Conservation (phyloP, 1,140 invertebrate species). For the Hyles euphorbiae region DNA sequence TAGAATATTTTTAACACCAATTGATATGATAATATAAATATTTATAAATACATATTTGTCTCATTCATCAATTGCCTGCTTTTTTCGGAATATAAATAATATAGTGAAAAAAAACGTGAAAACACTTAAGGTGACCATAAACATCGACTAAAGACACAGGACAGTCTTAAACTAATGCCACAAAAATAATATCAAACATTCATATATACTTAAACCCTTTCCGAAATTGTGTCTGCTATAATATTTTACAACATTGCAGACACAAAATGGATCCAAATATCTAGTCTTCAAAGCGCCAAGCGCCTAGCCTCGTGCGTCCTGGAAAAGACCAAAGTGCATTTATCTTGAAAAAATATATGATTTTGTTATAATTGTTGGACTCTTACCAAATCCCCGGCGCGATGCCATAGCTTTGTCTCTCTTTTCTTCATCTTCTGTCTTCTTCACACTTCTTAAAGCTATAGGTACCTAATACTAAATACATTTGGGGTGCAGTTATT, state of each 20-base stretch:
- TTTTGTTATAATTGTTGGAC: constrained; percentile 22
- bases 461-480: not conserved
- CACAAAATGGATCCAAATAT: not conserved
- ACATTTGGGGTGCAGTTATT: too few species aligned
- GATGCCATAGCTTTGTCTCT: constrained; percentile 15
- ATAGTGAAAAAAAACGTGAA: too few species aligned
- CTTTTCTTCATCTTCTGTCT: constrained; percentile 22
- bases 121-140: constrained; percentile 15
- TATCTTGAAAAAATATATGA: constrained; percentile 42
- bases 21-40: too few species aligned
- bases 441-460: constrained; percentile 27
- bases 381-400: constrained; percentile 46
- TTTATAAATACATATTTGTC: too few species aligned
- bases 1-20: too few species aligned
- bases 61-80: too few species aligned
- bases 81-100: too few species aligned
- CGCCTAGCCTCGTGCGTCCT: constrained; percentile 23
- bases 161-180: constrained; percentile 18
- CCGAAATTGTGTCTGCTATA: constrained; percentile 13
- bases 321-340: constrained; percentile 65
- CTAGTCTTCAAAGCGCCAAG: not conserved
- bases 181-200: constrained; percentile 11
- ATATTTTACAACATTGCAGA: constrained; percentile 8
- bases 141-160: constrained; percentile 19
- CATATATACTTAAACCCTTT: constrained; percentile 18